Evolutionary conservation across 2,888 invertebrate genomes (phyloP).

Genomic region (Steinernema hermaphroditum): DNA sequence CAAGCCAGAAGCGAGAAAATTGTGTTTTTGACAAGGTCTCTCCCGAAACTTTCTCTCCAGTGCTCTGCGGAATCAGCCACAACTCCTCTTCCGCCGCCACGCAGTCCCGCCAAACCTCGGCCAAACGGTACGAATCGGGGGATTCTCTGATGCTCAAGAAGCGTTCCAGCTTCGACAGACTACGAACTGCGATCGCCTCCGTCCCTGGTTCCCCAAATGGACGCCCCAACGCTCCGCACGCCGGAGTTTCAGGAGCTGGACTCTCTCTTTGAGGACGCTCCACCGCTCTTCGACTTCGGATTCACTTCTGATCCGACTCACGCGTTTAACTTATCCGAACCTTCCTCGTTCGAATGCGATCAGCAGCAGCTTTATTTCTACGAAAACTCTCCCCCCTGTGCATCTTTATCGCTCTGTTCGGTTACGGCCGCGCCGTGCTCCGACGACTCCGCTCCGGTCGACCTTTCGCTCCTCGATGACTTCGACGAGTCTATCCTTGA

Average conservation of each 20-base stretch:
- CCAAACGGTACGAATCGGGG: background rate
- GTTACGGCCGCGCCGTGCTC: background rate
- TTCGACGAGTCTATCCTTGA: background rate
- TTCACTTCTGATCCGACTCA: background rate
- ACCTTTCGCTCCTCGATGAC: constrained; percentile 8
- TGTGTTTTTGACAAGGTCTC: constrained; percentile 13
- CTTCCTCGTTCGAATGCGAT: background rate
- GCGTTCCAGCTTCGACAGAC: background rate
- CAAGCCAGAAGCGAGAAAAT: background rate
- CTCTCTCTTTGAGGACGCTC: background rate
- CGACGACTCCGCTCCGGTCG: background rate
- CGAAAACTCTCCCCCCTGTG: background rate
- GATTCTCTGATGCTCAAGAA: background rate
- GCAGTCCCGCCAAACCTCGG: background rate
- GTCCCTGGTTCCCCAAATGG: constrained; percentile 10
- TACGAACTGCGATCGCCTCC: background rate
- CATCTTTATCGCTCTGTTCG: background rate
- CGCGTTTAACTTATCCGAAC: background rate
- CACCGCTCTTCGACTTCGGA: background rate
- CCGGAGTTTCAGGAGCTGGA: constrained; percentile 8
- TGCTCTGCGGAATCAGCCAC: background rate
- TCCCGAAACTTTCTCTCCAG: background rate
- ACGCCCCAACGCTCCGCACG: constrained; percentile 1
- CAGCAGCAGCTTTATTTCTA: background rate
- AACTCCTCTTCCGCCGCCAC: background rate